Base-by-base conservation (phyloP, 2,797 vertebrate species). In the Phataginus tricuspis region DNA sequence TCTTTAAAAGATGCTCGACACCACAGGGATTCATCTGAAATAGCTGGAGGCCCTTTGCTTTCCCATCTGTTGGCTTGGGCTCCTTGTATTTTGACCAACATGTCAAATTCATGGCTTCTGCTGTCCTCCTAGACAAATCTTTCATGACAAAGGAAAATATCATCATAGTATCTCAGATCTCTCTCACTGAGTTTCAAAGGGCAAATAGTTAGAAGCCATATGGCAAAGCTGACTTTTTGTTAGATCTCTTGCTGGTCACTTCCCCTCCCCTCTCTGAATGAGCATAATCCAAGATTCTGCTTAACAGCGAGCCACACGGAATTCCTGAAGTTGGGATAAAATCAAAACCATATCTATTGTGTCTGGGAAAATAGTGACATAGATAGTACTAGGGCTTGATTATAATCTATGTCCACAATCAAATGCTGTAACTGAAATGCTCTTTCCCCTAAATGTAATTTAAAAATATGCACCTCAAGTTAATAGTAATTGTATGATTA, bases 121-220 rank as follows among this genome's bases (percentile, higher is more conserved):
- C 14, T 89, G 14, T 94, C 91, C 77, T 93, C 59, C 53, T 77
- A 84, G 51, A 89, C 55, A 92, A 88, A 89, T 89, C 39, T 89
- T 80, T 95, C 59, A 94, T 57, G 91, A 91, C 78, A 93, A 82
- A 71, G 74, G 31, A 86, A 78, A 84, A 68, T 61, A 88, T 14
- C 19, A 5, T 21, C 25, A 7, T 19, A 8, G 25, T 78, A 61
- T 83, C 78, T 96, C 77, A 66, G 63, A 75, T 84, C 69, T 87
- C 61, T 69, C 37, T 91, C 74, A 49, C 31, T 14, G 88, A 95
- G 85, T 63, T 93, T 96, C 94, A 95, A 94, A 97, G 79, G 39
- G 59, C 18, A 68, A 95, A 74, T 31, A 19, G 79, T 93, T 57
- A 88, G 68, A 91, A 92, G 72, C 27, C 86, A 63, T 72, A 79